Evolutionary conservation across 2,113 vertebrate species (phyloP), one percentile per base, ranked within the genome.

Genomic region (Zosterops lateralis): DNA sequence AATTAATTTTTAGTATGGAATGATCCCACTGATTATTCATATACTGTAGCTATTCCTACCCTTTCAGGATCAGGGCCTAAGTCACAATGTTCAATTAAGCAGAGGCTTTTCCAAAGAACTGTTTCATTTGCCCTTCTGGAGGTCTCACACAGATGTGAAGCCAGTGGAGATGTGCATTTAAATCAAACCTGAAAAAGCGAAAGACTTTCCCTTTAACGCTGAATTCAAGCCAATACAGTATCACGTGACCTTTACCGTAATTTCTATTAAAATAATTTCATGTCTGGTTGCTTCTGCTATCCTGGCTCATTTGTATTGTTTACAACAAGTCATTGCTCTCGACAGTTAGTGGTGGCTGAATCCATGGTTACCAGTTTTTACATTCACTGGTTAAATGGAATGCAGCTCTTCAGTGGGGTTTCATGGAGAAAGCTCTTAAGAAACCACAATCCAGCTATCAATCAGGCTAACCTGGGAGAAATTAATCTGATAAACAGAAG

Each of bases 241-340:
- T 97, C 97, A 98, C 97, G 96, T 98, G 98, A 98, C 98, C 97
- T 98, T 98, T 98, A 98, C 97, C 96, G 87, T 98, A 98, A 98
- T 98, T 98, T 98, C 97, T 97, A 98, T 98, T 98, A 98, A 98
- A 98, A 97, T 97, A 97, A 97, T 98, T 97, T 98, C 98, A 98
- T 98, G 97, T 98, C 96, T 98, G 97, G 98, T 98, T 97, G 97
- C 97, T 96, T 97, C 97, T 98, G 97, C 97, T 96, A 97, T 97
- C 97, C 95, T 86, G 96, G 94, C 97, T 98, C 98, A 98, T 98
- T 98, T 97, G 96, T 97, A 98, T 98, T 98, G 98, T 98, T 98
- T 98, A 98, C 98, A 98, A 97, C 96, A 97, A 98, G 97, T 97
- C 97, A 97, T 95, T 96, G 97, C 97, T 96, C 97, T 96, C 96